Conservation (phyloP, 2,113 vertebrate genomes). For the Brienomyrus longianalis region DNA sequence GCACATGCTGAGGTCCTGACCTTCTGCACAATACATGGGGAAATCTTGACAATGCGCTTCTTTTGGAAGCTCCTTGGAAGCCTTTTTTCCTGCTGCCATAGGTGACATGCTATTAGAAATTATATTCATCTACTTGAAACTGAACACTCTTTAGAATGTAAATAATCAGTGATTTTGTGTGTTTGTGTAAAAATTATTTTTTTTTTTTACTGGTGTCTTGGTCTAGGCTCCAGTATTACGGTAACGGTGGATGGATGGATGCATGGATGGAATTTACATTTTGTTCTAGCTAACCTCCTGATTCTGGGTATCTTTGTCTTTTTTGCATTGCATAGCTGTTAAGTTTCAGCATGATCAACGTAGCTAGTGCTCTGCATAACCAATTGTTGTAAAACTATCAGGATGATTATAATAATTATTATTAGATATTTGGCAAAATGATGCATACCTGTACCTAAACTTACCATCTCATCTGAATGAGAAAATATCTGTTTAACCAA, state of each 20-base stretch:
- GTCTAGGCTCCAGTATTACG: background rate
- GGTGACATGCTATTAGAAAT: background rate
- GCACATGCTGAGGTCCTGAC: background rate
- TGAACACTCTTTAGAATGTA: background rate
- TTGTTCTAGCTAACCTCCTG: background rate
- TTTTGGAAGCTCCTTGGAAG: background rate
- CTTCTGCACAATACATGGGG: background rate
- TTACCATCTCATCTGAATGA: background rate
- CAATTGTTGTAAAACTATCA: background rate
- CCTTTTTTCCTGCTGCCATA: background rate
- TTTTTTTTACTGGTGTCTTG: background rate
- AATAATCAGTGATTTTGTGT: background rate
- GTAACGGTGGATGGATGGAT: background rate
- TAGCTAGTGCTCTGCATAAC: background rate
- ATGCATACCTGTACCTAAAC: background rate
- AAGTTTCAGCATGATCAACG: background rate
- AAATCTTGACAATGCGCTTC: background rate
- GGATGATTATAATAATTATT: background rate
- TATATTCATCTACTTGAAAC: background rate
- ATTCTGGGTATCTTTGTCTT: background rate
- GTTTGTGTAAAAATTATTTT: background rate
- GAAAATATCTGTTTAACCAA: background rate
- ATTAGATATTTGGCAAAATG: background rate
- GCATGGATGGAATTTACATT: background rate
- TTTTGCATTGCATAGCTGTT: background rate